Evolutionary conservation across 2,113 vertebrate species (phyloP).

Genomic region (Scortum barcoo): DNA sequence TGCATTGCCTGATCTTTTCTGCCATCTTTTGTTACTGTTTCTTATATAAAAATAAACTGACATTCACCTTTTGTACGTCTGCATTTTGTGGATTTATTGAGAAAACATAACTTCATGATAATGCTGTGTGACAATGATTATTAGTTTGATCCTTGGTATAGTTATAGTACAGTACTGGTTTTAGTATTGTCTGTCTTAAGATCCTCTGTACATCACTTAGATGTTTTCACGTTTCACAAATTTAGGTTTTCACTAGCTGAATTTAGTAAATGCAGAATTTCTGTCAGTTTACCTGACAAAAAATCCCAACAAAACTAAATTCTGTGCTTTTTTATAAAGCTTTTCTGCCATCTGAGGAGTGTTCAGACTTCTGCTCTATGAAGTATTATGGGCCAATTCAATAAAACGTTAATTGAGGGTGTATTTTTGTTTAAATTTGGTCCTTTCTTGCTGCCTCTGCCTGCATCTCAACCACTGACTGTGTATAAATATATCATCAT

Average conservation of each 20-base stretch:
- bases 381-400: not conserved
- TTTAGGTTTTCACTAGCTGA: not conserved
- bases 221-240: no score
- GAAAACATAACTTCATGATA: not conserved
- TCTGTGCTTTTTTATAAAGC: not conserved
- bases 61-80: constrained; percentile 57
- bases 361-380: not conserved
- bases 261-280: not conserved
- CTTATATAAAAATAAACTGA: constrained; percentile 76
- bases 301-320: not conserved
- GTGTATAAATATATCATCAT: no score
- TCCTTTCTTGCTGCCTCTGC: no score
- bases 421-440: no score
- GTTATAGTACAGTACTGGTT: not conserved
- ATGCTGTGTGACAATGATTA: not conserved
- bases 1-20: constrained; percentile 72
- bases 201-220: not conserved
- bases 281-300: not conserved
- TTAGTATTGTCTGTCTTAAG: not conserved
- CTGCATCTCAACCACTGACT: fast-evolving
- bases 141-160: not conserved
- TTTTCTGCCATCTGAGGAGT: not conserved
- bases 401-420: no score
- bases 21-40: constrained; percentile 81
- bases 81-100: constrained; percentile 16